These are phyloP conservation scores for Eudemis profundana DNA, from an alignment of 2,888 invertebrate species.

Conservation along the genomic window DNA sequence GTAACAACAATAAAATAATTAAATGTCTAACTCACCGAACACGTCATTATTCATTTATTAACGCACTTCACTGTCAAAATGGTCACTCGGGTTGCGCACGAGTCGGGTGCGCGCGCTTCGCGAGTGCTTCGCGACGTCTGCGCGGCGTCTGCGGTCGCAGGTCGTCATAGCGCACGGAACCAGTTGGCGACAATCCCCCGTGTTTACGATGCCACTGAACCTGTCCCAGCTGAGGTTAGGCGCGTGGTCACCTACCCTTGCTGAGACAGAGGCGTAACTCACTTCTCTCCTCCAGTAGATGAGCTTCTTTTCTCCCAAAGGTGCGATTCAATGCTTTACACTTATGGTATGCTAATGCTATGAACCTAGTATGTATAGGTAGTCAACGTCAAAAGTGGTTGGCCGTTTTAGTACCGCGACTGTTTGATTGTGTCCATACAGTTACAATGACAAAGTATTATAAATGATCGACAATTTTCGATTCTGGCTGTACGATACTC, in stretches of 20 bases:
- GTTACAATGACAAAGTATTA: too few species aligned
- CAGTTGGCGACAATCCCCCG: conserved; percentile 47
- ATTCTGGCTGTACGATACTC: too few species aligned
- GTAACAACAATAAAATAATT: neutral
- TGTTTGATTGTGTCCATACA: too few species aligned
- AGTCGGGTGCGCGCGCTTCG: conserved; percentile 57
- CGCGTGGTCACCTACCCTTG: neutral
- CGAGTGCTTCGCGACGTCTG: conserved; percentile 66
- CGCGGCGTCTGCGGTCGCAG: conserved; percentile 63
- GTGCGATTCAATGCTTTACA: neutral
- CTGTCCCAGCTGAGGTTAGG: conserved; percentile 21
- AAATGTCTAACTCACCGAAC: conserved; percentile 28
- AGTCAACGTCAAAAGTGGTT: too few species aligned
- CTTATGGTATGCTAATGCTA: neutral
- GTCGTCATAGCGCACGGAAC: conserved; percentile 52
- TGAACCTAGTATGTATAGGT: too few species aligned
- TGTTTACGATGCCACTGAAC: conserved; percentile 52
- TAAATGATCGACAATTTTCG: too few species aligned
- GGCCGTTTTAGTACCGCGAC: too few species aligned
- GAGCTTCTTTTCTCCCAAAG: neutral
- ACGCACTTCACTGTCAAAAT: conserved; percentile 21
- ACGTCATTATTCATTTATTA: conserved; percentile 32
- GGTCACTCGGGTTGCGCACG: conserved; percentile 47
- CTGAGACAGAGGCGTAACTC: neutral
- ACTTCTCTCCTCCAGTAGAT: neutral